These are phyloP conservation scores for Eupithecia abbreviata DNA, from an alignment of 2,888 invertebrate species.

Conservation along the genomic window DNA sequence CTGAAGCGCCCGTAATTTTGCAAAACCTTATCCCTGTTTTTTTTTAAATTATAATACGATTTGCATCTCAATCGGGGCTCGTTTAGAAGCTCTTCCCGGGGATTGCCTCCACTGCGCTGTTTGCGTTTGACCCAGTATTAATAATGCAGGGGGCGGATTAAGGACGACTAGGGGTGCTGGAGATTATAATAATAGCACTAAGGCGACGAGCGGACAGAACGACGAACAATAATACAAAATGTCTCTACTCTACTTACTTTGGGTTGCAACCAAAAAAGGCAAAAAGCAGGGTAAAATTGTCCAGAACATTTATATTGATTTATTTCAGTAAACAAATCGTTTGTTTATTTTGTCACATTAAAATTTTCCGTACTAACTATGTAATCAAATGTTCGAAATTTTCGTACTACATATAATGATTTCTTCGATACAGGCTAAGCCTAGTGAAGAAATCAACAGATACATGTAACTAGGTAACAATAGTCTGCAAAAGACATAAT, in stretches of 20 bases:
- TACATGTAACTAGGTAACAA: no score
- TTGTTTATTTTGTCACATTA: no score
- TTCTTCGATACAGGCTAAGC: no score
- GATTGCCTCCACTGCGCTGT: conserved; percentile 41
- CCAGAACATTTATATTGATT: neutral
- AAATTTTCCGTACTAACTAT: no score
- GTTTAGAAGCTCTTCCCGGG: conserved; percentile 38
- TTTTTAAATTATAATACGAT: conserved; percentile 38
- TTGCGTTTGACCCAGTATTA: conserved; percentile 47
- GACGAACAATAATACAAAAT: neutral
- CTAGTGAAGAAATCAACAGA: no score
- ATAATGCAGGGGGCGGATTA: conserved; percentile 26
- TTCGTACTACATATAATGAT: no score
- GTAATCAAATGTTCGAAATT: no score
- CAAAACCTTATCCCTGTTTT: conserved; percentile 18
- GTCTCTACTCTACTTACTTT: neutral
- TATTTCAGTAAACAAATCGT: neutral
- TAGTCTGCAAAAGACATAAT: no score
- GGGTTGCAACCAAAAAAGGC: no score
- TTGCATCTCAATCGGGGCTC: conserved; percentile 40
- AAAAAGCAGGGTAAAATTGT: neutral
- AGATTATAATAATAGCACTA: neutral
- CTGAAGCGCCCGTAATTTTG: conserved; percentile 2
- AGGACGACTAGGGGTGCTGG: neutral
- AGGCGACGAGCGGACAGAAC: neutral